Conservation (phyloP, 2,113 vertebrate species). For the Carassius gibelio region DNA sequence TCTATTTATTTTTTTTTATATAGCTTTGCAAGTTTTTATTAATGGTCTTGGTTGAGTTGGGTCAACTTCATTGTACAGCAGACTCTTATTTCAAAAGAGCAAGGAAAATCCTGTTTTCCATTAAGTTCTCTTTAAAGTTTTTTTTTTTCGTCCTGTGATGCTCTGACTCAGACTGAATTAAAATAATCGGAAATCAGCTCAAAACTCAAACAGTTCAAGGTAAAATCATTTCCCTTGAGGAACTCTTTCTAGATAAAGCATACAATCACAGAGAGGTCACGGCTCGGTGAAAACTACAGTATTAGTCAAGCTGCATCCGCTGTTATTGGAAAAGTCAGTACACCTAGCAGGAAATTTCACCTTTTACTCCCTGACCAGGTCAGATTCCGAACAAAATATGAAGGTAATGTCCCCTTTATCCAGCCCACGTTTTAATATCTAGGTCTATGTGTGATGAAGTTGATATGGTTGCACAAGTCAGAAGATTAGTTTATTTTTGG, state of each 20-base stretch:
- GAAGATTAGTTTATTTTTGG: background rate
- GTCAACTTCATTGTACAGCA: background rate
- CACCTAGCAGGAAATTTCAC: slow-evolving; percentile 37
- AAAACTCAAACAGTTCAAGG: slow-evolving; percentile 2
- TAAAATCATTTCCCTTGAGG: background rate
- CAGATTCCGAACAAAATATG: background rate
- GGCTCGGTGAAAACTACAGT: background rate
- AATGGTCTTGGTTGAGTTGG: background rate
- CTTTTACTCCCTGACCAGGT: slow-evolving; percentile 28
- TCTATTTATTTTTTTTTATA: background rate
- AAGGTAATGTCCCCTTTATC: background rate
- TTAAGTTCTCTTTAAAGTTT: background rate
- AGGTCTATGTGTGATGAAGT: background rate
- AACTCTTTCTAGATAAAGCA: background rate
- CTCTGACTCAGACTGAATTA: background rate
- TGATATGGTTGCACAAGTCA: background rate
- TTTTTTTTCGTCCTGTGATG: background rate
- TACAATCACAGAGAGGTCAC: slow-evolving; percentile 2
- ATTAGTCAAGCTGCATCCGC: slow-evolving; percentile 22
- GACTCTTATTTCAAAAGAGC: background rate
- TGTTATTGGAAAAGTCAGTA: slow-evolving; percentile 25
- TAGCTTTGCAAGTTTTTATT: background rate
- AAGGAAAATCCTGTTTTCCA: slow-evolving; percentile 27
- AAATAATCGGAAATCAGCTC: slow-evolving; percentile 1
- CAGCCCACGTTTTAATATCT: background rate